Conservation (phyloP, 2,797 vertebrate genomes). For the Antennarius maculatus region DNA sequence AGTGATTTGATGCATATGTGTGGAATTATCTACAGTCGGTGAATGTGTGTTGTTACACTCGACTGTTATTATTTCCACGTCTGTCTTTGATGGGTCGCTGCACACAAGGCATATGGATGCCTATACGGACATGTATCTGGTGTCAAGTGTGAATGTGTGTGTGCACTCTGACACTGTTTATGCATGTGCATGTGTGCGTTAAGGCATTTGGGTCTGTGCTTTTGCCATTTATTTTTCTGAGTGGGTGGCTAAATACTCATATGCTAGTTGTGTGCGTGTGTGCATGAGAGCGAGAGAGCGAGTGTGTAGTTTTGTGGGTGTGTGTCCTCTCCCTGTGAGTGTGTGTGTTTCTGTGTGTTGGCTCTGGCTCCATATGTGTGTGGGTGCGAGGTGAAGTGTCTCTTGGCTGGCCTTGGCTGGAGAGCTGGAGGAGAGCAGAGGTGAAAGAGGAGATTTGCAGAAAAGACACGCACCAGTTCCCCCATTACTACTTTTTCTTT, state of each 20-base stretch:
- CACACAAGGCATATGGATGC: slow-evolving; percentile 73
- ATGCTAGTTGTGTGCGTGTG: slow-evolving; percentile 63
- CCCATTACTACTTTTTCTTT: slow-evolving; percentile 78
- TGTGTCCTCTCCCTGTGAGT: slow-evolving; percentile 36
- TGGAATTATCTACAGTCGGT: slow-evolving; percentile 70
- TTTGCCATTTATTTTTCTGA: slow-evolving; percentile 76
- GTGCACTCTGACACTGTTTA: slow-evolving; percentile 36
- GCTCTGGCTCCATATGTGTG: slow-evolving; percentile 78
- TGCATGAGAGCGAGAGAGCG: slow-evolving; percentile 24
- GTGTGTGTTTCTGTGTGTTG: slow-evolving; percentile 60
- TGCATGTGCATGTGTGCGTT: slow-evolving; percentile 43
- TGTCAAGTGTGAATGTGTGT: slow-evolving; percentile 55
- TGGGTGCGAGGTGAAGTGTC: slow-evolving; percentile 83
- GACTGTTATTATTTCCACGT: slow-evolving; percentile 78
- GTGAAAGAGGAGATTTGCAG: slow-evolving; percentile 84
- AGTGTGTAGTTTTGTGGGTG: slow-evolving; percentile 37
- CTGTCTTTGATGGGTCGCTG: slow-evolving; percentile 78
- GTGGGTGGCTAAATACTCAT: slow-evolving; percentile 75
- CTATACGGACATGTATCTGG: slow-evolving; percentile 70
- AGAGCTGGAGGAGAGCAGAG: slow-evolving; percentile 79
- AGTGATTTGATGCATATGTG: slow-evolving; percentile 76
- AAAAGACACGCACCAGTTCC: slow-evolving; percentile 85
- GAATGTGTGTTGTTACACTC: slow-evolving; percentile 60
- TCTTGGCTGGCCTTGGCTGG: slow-evolving; percentile 80
- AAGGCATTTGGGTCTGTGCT: slow-evolving; percentile 52